These are phyloP conservation scores for Microctonus hyperodae DNA, from an alignment of 2,888 invertebrate species.

Conservation along the genomic window DNA sequence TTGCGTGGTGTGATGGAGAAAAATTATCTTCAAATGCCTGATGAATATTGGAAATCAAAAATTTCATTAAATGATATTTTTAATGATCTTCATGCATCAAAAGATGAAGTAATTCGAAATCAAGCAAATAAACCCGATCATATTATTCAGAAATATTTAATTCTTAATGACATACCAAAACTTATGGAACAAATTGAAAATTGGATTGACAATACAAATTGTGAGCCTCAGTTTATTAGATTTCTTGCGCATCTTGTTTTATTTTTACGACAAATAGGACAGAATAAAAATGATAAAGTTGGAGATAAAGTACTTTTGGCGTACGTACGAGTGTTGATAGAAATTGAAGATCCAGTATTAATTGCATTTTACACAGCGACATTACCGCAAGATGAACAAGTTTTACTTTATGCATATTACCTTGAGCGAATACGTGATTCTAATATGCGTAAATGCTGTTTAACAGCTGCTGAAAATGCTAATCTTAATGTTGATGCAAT, in stretches of 20 bases:
- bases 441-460: slow-evolving; percentile 72
- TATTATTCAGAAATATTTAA: slow-evolving; percentile 83
- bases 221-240: slow-evolving; percentile 71
- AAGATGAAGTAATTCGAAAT: slow-evolving; percentile 66
- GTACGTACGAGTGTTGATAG: slow-evolving; percentile 76
- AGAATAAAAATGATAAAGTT: slow-evolving; percentile 72
- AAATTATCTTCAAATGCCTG: slow-evolving; percentile 68
- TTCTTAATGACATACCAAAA: slow-evolving; percentile 79
- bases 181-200: slow-evolving; percentile 75
- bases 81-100: slow-evolving; percentile 70
- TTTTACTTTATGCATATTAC: slow-evolving; percentile 70
- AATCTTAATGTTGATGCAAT: slow-evolving; percentile 86
- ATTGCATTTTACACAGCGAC: slow-evolving; percentile 88
- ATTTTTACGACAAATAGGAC: slow-evolving; percentile 82
- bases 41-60: slow-evolving; percentile 76
- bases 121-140: slow-evolving; percentile 75
- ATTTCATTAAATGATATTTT: slow-evolving; percentile 75
- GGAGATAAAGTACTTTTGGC: slow-evolving; percentile 80
- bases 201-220: slow-evolving; percentile 69
- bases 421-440: slow-evolving; percentile 73
- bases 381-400: slow-evolving; percentile 72
- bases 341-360: slow-evolving; percentile 76
- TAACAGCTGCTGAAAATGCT: slow-evolving; percentile 75
- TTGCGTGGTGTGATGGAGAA: slow-evolving; percentile 69
- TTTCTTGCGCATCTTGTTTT: slow-evolving; percentile 87